Evolutionary conservation across 1,140 invertebrate species (phyloP).

Genomic region (Ceratosolen fusciceps): DNA sequence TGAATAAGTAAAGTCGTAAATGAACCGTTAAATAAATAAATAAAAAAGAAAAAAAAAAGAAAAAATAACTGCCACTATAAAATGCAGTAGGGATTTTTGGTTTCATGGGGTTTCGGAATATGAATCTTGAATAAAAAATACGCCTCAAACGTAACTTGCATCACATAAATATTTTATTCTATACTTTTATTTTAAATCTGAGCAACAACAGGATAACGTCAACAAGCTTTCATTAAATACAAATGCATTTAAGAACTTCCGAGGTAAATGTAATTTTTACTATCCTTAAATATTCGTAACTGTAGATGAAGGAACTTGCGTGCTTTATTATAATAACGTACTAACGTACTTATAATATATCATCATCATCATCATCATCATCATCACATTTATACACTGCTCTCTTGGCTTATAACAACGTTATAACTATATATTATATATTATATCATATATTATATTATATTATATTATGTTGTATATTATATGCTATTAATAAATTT

Average conservation of each 20-base stretch:
- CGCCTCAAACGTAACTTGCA: slow-evolving; percentile 22
- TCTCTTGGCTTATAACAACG: background rate
- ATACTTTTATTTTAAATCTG: slow-evolving; percentile 2
- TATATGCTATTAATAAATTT: background rate
- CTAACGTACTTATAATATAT: slow-evolving; percentile 18
- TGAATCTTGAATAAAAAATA: slow-evolving; percentile 44
- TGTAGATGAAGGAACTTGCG: slow-evolving; percentile 25
- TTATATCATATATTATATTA: background rate
- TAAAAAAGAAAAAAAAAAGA: no score
- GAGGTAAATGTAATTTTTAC: slow-evolving; percentile 5
- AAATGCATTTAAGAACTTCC: slow-evolving; percentile 6
- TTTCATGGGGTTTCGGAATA: slow-evolving; percentile 28
- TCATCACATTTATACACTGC: slow-evolving; percentile 22
- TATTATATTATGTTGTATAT: background rate
- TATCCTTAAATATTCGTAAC: background rate
- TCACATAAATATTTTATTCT: slow-evolving; percentile 45
- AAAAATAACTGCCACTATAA: background rate
- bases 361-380: no score
- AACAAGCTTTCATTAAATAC: slow-evolving; percentile 12
- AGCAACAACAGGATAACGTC: slow-evolving; percentile 10
- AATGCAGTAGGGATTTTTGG: slow-evolving; percentile 23
- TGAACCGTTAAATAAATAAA: no score
- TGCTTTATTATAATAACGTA: slow-evolving; percentile 35
- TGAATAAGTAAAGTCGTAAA: no score
- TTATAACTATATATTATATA: background rate